Base-by-base conservation (phyloP, 2,888 invertebrate genomes). In the Drosophila nigricruria region DNA sequence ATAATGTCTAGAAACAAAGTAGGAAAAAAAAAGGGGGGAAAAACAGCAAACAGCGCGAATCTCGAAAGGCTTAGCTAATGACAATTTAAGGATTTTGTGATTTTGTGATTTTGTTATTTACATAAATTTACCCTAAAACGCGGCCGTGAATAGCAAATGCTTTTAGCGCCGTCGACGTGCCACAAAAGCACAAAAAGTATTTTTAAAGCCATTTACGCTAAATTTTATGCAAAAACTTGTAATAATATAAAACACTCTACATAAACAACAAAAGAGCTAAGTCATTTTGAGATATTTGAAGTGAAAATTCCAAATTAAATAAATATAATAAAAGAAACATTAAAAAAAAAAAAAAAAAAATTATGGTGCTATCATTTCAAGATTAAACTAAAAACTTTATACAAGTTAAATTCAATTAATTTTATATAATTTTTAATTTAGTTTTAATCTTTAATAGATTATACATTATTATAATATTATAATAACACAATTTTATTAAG, bases 11-110 rank as follows among this genome's bases (percentile, higher is more conserved):
- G 23, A 43, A 36, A 16, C 20, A 27, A 20, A 30, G 1, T 30
- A 30, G 14, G 2, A 9, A 45, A 52, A 36, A 47, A 49, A 18
- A 45, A 23, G 3, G 25, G 6, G 12, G 3, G 0, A 25, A 25
- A 50, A 64, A 45, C 34, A 49, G 68, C 70, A 60, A 20, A 63
- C 61, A 30, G 57, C 53, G 69, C 79, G 63, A 80, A 70, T 67
- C 76, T 65, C 65, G 71, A 74, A 81, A 81, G 89, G 89, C 84
- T 86, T 89, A 80, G 75, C 88, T 83, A 86, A 86, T 86, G 87
- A 87, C 84, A 89, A 86, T 86, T 86, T 86, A 77, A 87, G 89
- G 89, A 86, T 87, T 86, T 89, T 77, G 81, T 76, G 88, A 85
- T 85, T 88, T 86, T 71, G 81, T 75, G 83, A 85, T 86, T 88